Conservation (phyloP, 2,797 vertebrate genomes). For the Sebastes iracundus region DNA sequence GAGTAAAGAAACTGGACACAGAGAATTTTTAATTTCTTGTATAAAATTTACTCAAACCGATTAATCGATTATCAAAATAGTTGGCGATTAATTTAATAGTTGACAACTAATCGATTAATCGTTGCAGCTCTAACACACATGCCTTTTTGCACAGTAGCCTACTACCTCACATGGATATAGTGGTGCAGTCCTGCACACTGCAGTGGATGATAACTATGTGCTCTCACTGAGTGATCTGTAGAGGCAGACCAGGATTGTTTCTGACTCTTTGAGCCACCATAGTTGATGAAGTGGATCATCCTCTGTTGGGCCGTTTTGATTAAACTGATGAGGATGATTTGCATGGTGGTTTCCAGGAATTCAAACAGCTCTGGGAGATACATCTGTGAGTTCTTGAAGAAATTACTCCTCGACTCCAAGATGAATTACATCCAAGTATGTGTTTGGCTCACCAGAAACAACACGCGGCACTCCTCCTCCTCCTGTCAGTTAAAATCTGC, state of each 20-base stretch:
- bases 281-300: conserved; percentile 24
- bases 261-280: conserved; percentile 13
- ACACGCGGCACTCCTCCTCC: conserved; percentile 14
- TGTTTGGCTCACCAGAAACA: conserved; percentile 29
- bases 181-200: not conserved
- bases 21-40: no score
- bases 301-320: conserved; percentile 42
- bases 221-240: not conserved
- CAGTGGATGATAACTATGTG: not conserved
- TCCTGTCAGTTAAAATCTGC: conserved; percentile 17
- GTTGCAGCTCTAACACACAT: not conserved
- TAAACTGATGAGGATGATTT: conserved; percentile 41
- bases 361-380: conserved; percentile 51
- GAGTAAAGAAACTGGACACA: no score
- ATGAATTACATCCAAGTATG: conserved; percentile 44
- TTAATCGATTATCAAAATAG: no score
- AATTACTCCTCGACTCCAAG: conserved; percentile 30
- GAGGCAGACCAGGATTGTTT: conserved; percentile 12
- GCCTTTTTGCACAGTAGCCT: not conserved
- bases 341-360: conserved; percentile 43
- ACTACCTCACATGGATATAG: not conserved
- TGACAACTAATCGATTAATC: no score
- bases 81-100: no score
- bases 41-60: no score
- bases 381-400: conserved; percentile 52